A percentile compares a stretch with the other conserved stretches of the same genome.
Conservation (phyloP, 2,888 invertebrate genomes). For the Zelleria hepariella region DNA sequence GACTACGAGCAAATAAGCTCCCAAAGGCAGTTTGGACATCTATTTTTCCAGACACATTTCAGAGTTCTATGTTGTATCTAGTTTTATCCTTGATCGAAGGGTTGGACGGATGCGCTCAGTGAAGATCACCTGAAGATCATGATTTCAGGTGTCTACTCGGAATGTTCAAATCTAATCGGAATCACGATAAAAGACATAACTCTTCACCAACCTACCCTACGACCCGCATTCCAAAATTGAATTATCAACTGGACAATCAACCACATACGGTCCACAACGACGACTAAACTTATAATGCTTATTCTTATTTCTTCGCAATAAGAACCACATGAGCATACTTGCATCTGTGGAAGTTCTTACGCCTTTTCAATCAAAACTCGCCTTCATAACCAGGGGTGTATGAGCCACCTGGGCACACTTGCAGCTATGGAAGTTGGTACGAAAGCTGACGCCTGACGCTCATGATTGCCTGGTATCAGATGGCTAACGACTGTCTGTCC, state of each 20-base stretch:
- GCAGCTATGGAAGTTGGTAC: not conserved
- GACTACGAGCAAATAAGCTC: no score
- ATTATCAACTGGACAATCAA: constrained; percentile 25
- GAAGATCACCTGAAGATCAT: no score
- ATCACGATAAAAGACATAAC: not conserved
- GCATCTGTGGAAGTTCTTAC: not conserved
- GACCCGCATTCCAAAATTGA: constrained; percentile 35
- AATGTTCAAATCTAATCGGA: no score
- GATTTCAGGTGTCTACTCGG: no score
- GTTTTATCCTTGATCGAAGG: no score
- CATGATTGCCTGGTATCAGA: constrained; percentile 62
- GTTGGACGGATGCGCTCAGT: no score
- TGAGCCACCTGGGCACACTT: not conserved
- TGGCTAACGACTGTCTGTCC: constrained; percentile 68
- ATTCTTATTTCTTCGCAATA: not conserved
- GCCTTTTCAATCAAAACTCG: no score
- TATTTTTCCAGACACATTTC: no score
- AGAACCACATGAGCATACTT: not conserved
- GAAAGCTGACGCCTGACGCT: constrained; percentile 17
- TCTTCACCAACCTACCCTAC: constrained; percentile 10
- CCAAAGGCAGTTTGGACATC: no score
- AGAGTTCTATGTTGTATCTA: no score
- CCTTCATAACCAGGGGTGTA: no score
- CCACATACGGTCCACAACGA: not conserved
- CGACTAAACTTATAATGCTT: not conserved